A percentile compares a stretch with the other conserved stretches of the same genome.
Evolutionary conservation across 2,113 vertebrate genomes (phyloP).

Genomic region (Sinocyclocheilus anshuiensis): DNA sequence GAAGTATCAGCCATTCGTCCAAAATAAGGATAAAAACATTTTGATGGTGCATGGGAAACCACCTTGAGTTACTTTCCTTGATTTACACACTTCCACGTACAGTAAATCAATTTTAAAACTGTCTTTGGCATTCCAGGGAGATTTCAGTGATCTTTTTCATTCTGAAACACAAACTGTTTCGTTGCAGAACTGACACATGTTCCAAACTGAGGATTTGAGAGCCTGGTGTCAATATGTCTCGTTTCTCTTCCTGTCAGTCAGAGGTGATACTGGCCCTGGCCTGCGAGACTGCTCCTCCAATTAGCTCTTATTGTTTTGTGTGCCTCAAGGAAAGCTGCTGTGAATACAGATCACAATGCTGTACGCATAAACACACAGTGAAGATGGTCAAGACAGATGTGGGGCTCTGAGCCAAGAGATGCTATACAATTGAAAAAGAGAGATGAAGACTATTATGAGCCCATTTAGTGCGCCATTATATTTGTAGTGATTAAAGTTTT

Average conservation of each 20-base stretch:
- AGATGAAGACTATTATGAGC: background rate
- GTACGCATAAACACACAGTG: background rate
- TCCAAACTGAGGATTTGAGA: background rate
- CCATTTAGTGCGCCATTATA: background rate
- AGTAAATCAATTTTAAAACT: too few species aligned
- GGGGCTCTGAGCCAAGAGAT: background rate
- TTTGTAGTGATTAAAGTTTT: background rate
- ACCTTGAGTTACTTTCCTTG: background rate
- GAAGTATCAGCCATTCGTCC: background rate
- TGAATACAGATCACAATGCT: constrained; percentile 17
- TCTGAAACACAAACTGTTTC: background rate
- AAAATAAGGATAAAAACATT: background rate
- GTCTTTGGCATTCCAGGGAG: background rate
- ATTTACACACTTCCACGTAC: background rate
- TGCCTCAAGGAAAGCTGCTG: background rate
- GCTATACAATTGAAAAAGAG: background rate
- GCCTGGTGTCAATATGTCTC: background rate
- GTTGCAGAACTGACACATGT: background rate
- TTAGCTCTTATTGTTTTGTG: constrained; percentile 28
- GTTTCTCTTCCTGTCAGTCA: constrained; percentile 14
- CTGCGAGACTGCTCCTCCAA: background rate
- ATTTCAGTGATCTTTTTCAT: background rate
- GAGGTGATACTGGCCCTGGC: background rate
- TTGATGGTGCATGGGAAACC: background rate
- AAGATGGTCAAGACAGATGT: background rate